phyloP scores from a whole-genome alignment of 2,888 invertebrate genomes.

The Dolichomitus sp. region DNA sequence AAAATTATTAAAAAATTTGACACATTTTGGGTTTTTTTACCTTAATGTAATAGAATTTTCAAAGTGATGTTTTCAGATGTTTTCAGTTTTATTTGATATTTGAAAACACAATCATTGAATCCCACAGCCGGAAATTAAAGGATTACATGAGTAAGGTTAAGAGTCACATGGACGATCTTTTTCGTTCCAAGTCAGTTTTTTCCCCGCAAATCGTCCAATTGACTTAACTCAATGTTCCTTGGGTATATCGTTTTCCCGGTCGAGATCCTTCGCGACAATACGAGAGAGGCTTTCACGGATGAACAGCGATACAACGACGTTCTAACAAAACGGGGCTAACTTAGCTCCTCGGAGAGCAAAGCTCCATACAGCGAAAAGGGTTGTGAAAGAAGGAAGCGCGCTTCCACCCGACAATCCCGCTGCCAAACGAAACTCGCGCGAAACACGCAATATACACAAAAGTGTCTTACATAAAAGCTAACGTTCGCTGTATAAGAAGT shows the following conservation, averaged over 20 bases:
- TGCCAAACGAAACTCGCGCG: conserved; percentile 34
- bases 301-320: not conserved
- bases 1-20: too few relatives aligned
- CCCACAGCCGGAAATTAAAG: not conserved
- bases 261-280: not conserved
- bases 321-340: conserved; percentile 34
- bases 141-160: not conserved
- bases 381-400: conserved; percentile 19
- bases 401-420: conserved; percentile 45
- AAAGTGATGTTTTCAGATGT: not conserved
- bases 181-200: not conserved
- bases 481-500: conserved; percentile 39
- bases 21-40: too few relatives aligned
- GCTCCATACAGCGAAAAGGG: conserved; percentile 30
- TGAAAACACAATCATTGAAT: not conserved
- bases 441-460: conserved; percentile 32
- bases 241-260: not conserved
- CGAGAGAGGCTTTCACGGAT: conserved; percentile 4
- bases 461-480: conserved; percentile 45
- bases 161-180: not conserved
- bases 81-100: not conserved
- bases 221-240: not conserved
- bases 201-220: conserved; percentile 5
- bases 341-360: conserved; percentile 9
- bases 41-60: not conserved